These are phyloP conservation scores for Scaptomyza reducta DNA, from an alignment of 2,888 invertebrate genomes.

Conservation along the genomic window DNA sequence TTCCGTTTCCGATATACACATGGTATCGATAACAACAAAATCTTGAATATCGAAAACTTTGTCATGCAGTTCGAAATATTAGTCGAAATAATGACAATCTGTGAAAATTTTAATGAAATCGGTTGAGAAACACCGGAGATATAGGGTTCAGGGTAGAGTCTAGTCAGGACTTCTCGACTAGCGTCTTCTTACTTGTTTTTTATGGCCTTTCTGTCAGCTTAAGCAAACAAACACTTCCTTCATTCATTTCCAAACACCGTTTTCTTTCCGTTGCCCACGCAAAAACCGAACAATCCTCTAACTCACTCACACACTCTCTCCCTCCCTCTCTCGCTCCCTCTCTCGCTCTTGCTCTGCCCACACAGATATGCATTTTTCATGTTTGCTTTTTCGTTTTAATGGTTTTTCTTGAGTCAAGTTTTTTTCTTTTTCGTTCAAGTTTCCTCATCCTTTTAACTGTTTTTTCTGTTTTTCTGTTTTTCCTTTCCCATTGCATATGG, in stretches of 20 bases:
- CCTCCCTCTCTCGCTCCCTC: background rate
- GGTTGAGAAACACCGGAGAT: too few species aligned
- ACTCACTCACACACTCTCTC: background rate
- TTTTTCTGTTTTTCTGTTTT: background rate
- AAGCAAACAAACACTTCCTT: conserved; percentile 68
- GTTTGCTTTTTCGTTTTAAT: conserved; percentile 51
- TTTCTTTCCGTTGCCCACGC: conserved; percentile 53
- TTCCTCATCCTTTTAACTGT: conserved; percentile 42
- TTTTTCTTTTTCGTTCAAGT: conserved; percentile 15
- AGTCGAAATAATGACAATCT: too few species aligned
- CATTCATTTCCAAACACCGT: conserved; percentile 45
- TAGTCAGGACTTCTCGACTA: too few species aligned
- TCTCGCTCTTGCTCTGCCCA: background rate
- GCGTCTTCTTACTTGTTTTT: too few species aligned
- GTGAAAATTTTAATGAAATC: too few species aligned
- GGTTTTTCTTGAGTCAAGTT: conserved; percentile 47
- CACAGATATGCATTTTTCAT: conserved; percentile 25
- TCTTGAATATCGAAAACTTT: too few species aligned
- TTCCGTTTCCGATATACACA: too few species aligned
- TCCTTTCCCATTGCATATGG: conserved; percentile 54
- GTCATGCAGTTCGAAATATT: too few species aligned
- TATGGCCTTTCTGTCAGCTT: conserved; percentile 54
- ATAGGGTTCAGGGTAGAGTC: too few species aligned
- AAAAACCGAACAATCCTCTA: conserved; percentile 30
- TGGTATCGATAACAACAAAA: too few species aligned